A percentile compares a stretch with the other conserved stretches of the same genome.
These are phyloP conservation scores for Labrus mixtus DNA, from an alignment of 2,113 vertebrate species.

Conservation along the genomic window DNA sequence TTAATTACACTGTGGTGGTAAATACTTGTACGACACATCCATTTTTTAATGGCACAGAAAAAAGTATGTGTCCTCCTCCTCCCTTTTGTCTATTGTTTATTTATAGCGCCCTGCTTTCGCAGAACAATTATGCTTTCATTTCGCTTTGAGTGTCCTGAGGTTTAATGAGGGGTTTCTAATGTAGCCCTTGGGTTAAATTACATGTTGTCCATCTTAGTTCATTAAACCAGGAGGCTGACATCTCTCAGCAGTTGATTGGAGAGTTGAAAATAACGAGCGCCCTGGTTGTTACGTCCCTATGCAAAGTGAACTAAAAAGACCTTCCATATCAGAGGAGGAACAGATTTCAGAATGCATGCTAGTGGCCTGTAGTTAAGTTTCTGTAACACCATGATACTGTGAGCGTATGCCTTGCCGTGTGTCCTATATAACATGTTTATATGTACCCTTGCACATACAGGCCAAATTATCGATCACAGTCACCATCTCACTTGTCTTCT, in stretches of 20 bases:
- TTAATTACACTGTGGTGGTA: background rate
- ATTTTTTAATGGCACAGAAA: background rate
- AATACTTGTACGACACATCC: background rate
- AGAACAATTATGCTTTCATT: conserved; percentile 43
- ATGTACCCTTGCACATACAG: background rate
- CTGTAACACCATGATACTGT: background rate
- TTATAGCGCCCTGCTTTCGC: conserved; percentile 37
- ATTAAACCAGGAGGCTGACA: conserved; percentile 6
- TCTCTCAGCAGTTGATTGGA: background rate
- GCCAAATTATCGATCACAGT: background rate
- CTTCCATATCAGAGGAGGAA: background rate
- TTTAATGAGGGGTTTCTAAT: conserved; percentile 50
- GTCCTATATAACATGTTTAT: background rate
- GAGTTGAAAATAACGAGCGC: conserved; percentile 4
- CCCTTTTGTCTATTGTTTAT: conserved; percentile 22
- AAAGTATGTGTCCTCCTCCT: conserved; percentile 5
- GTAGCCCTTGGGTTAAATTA: conserved; percentile 25
- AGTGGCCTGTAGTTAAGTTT: background rate
- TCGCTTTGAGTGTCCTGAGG: conserved; percentile 1
- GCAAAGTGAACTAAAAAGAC: background rate
- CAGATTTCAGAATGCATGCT: background rate
- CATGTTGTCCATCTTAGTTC: conserved; percentile 20
- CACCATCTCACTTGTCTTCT: background rate
- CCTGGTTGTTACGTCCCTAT: background rate
- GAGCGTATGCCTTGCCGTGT: background rate